A percentile compares a stretch with the other conserved stretches of the same genome.
These are phyloP conservation scores for Phyllotreta cruciferae DNA, from an alignment of 2,888 invertebrate genomes.

Conservation along the genomic window DNA sequence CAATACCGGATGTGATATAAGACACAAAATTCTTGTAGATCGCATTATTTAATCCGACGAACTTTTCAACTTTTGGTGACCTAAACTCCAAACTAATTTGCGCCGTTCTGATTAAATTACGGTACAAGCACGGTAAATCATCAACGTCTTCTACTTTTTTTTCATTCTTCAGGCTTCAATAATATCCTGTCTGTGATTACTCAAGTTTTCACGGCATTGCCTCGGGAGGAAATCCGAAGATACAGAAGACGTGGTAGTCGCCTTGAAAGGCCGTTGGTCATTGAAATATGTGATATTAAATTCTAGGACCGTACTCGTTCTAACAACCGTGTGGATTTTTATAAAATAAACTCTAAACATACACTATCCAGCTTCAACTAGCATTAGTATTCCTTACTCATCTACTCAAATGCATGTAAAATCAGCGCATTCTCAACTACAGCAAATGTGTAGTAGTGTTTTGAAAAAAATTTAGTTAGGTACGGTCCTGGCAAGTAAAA, in stretches of 20 bases:
- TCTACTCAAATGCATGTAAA: no score
- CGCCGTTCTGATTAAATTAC: slow-evolving; percentile 19
- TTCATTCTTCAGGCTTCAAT: slow-evolving; percentile 7
- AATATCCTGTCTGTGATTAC: slow-evolving; percentile 21
- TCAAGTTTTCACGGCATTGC: slow-evolving; percentile 24
- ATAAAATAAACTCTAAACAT: background rate
- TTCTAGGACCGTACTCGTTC: background rate
- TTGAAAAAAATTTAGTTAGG: slow-evolving; percentile 25
- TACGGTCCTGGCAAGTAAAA: slow-evolving; percentile 8
- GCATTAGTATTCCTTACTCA: no score
- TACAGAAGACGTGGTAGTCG: slow-evolving; percentile 13
- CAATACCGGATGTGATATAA: no score
- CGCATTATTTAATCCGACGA: no score
- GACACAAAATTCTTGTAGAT: no score
- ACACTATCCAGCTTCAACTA: no score
- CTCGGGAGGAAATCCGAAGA: slow-evolving; percentile 21
- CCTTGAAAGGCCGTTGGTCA: slow-evolving; percentile 32
- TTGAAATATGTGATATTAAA: slow-evolving; percentile 36
- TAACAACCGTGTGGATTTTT: background rate
- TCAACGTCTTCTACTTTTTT: background rate
- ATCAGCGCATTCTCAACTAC: no score
- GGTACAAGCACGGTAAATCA: slow-evolving; percentile 17
- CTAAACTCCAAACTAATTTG: slow-evolving; percentile 15
- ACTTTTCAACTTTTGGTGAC: slow-evolving; percentile 11
- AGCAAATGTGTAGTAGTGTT: no score